Percentiles rank a stretch among this genome's conserved stretches.
Conservation (phyloP, 2,888 invertebrate genomes). For the Lasioglossum figueresi region DNA sequence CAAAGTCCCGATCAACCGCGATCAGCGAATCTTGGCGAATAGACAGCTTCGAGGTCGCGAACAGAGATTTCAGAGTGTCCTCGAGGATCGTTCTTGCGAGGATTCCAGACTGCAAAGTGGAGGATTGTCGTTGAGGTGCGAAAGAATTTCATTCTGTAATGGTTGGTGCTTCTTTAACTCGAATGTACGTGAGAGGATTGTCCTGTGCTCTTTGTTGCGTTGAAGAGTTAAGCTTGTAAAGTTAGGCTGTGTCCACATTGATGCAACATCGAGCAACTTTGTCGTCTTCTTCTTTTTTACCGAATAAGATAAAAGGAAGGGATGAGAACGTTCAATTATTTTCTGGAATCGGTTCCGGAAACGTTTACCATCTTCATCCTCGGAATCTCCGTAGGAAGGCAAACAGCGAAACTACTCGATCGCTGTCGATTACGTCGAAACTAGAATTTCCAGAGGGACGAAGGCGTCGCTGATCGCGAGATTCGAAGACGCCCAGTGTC, state of each 20-base stretch:
- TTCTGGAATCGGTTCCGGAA: neutral
- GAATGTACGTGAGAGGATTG: no score
- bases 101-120: neutral
- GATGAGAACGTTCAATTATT: neutral
- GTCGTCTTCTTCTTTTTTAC: no score
- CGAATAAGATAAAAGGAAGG: no score
- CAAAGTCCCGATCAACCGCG: slow-evolving; percentile 44
- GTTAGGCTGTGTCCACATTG: no score
- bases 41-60: slow-evolving; percentile 17
- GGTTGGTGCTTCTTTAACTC: neutral
- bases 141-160: neutral
- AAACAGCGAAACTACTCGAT: neutral
- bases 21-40: slow-evolving; percentile 19
- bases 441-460: neutral
- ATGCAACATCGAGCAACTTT: no score
- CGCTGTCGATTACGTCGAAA: neutral
- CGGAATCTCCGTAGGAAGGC: neutral
- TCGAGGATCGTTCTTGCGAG: slow-evolving; percentile 14
- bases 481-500: neutral
- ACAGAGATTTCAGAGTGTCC: slow-evolving; percentile 34
- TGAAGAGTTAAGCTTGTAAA: no score
- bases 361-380: neutral
- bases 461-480: neutral
- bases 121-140: neutral
- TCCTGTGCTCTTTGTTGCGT: no score